phyloP scores from a whole-genome alignment of 2,797 vertebrate species.

The Crossoptilon crossoptilon region DNA sequence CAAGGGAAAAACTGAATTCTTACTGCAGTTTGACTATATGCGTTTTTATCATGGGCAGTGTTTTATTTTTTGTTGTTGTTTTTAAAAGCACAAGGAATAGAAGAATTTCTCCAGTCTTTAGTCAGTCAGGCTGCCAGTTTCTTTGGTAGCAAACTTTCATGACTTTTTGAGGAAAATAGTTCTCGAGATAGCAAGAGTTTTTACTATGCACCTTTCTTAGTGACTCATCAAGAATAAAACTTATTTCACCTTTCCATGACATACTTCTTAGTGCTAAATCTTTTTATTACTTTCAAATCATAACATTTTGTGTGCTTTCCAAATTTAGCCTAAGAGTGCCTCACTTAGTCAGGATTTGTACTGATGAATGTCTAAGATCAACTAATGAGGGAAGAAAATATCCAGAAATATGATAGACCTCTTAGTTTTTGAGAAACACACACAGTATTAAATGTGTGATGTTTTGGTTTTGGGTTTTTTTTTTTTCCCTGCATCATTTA shows the following conservation, averaged over 20 bases:
- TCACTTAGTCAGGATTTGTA: neutral
- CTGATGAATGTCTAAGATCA: neutral
- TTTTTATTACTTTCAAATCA: neutral
- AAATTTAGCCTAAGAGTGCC: neutral
- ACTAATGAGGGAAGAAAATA: neutral
- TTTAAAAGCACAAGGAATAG: neutral
- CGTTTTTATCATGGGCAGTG: neutral
- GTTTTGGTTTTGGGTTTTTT: too few species aligned
- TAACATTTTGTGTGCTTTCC: neutral
- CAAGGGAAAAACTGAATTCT: neutral
- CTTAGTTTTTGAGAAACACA: neutral
- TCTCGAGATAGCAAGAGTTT: neutral
- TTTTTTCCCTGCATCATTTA: neutral
- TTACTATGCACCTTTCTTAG: neutral
- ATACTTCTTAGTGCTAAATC: neutral
- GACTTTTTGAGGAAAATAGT: neutral
- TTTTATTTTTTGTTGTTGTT: neutral
- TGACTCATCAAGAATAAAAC: neutral
- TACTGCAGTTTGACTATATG: neutral
- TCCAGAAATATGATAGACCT: rapidly evolving
- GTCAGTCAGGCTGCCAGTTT: neutral
- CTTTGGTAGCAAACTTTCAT: neutral
- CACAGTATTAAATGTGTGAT: neutral
- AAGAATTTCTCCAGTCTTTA: neutral
- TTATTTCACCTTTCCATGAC: neutral